Percentiles rank a stretch among this genome's conserved stretches.
phyloP scores from a whole-genome alignment of 2,888 invertebrate species.

The Thymelicus sylvestris region DNA sequence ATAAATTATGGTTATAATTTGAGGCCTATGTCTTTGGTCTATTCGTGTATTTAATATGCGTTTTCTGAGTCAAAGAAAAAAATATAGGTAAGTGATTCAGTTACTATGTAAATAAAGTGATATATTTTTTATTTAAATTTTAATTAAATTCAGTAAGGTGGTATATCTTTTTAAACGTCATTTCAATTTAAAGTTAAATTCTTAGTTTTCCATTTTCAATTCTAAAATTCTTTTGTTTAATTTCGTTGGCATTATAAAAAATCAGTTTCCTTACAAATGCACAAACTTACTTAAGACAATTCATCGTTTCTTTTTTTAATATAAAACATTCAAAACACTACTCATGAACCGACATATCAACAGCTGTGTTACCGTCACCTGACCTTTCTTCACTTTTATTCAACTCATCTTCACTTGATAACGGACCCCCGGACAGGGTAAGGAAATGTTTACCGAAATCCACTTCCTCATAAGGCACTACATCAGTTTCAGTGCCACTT shows the following conservation, averaged over 20 bases:
- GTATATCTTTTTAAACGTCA: no score
- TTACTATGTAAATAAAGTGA: no score
- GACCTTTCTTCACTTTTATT: slow-evolving; percentile 27
- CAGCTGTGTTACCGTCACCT: slow-evolving; percentile 54
- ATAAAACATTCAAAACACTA: not conserved
- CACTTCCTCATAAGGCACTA: slow-evolving; percentile 49
- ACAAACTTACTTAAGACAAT: not conserved
- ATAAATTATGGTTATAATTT: no score
- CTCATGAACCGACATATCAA: slow-evolving; percentile 66
- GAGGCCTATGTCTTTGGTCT: no score
- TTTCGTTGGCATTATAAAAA: slow-evolving; percentile 4
- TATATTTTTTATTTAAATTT: no score
- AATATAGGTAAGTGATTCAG: no score
- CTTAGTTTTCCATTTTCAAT: not conserved
- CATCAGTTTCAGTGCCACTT: slow-evolving; percentile 56
- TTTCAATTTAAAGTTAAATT: not conserved
- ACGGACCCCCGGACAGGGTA: slow-evolving; percentile 49
- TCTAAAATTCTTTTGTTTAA: not conserved
- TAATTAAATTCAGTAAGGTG: no score
- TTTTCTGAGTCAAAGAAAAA: no score
- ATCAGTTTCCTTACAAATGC: not conserved
- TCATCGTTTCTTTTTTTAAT: not conserved
- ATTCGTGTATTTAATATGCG: no score
- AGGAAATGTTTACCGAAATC: slow-evolving; percentile 79
- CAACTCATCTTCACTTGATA: slow-evolving; percentile 69